Evolutionary conservation across 2,113 vertebrate genomes (phyloP).

Genomic region (Petromus typicus): DNA sequence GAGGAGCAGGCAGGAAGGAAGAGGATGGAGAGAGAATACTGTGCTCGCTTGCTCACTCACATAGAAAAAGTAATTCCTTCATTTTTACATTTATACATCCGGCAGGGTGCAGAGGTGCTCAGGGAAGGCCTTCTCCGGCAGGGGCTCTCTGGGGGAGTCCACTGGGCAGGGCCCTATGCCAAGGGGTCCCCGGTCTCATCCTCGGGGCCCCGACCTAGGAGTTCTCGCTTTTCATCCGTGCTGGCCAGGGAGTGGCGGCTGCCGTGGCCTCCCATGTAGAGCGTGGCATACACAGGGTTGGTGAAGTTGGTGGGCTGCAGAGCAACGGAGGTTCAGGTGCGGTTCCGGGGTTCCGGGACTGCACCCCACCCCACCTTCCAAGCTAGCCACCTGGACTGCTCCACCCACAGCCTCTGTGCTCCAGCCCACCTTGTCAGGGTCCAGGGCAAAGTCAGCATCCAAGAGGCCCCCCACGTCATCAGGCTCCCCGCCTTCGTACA

Average conservation of each 20-base stretch:
- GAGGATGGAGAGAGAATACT: constrained; percentile 89
- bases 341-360: background rate
- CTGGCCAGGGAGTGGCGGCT: constrained; percentile 97
- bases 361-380: background rate
- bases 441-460: constrained; percentile 95
- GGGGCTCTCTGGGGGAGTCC: constrained; percentile 52
- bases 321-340: background rate
- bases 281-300: constrained; percentile 97
- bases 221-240: constrained; percentile 97
- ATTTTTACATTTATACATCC: constrained; percentile 99
- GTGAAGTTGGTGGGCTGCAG: constrained; percentile 98
- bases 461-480: constrained; percentile 96
- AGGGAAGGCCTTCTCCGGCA: constrained; percentile 68
- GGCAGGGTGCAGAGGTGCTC: constrained; percentile 79
- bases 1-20: constrained; percentile 70
- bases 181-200: constrained; percentile 96
- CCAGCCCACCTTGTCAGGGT: constrained; percentile 94
- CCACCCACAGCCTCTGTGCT: background rate
- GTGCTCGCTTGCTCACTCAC: constrained; percentile 90
- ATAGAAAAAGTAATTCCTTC: constrained; percentile 99
- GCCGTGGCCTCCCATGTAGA: constrained; percentile 98
- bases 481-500: constrained; percentile 96
- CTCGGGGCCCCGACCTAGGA: constrained; percentile 92
- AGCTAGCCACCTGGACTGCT: fast-evolving
- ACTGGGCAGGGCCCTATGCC: constrained; percentile 89